A percentile compares a stretch with the other conserved stretches of the same genome.
These are phyloP conservation scores for Charadrius vociferus DNA, from an alignment of 2,113 vertebrate genomes.

Conservation along the genomic window DNA sequence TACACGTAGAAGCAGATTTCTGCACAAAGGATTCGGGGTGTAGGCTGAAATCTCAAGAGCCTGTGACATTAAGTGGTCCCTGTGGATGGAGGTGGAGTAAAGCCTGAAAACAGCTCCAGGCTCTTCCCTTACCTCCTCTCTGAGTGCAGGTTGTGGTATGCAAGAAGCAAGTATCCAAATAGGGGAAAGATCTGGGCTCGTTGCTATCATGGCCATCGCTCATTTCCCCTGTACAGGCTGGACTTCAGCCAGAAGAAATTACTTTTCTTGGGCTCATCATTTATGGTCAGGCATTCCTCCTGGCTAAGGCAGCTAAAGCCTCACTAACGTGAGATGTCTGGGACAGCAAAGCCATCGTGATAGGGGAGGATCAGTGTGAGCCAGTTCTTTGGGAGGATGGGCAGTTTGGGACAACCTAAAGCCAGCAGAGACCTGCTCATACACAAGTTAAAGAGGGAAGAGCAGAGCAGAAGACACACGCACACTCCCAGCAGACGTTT, in stretches of 20 bases:
- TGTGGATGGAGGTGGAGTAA: background rate
- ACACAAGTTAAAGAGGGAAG: background rate
- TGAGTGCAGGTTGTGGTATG: accelerated
- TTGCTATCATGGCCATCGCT: background rate
- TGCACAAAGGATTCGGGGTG: background rate
- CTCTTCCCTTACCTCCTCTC: background rate
- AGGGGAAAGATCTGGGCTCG: background rate
- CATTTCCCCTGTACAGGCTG: background rate
- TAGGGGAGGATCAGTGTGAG: background rate
- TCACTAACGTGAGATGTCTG: accelerated
- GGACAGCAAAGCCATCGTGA: accelerated
- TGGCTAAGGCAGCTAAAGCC: background rate
- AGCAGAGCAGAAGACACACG: background rate
- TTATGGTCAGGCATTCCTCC: constrained; percentile 13
- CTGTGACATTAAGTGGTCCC: background rate
- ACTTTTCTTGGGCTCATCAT: background rate
- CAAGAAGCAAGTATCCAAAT: background rate
- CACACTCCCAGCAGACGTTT: too few species aligned
- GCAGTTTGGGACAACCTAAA: background rate
- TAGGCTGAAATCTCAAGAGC: background rate
- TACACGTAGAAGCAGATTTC: background rate
- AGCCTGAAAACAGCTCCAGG: background rate
- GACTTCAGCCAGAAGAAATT: background rate
- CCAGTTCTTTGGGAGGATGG: background rate
- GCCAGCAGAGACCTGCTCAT: background rate